Base-by-base conservation (phyloP, 2,797 vertebrate genomes). In the Manis crassicaudata region DNA sequence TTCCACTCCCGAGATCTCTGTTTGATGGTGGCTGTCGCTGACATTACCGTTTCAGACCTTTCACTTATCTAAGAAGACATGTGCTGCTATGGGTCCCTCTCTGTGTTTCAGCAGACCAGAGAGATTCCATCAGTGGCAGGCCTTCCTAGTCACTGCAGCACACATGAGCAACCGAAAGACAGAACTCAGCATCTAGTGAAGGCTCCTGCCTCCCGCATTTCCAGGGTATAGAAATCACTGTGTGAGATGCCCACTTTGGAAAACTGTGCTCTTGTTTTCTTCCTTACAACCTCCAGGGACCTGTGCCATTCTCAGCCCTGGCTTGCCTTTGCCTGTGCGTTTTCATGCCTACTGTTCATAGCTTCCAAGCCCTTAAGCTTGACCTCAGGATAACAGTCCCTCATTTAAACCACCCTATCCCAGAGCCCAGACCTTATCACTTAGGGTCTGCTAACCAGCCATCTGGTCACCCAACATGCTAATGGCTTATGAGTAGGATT, bases 11-110 rank as follows among this genome's bases (percentile, higher is more conserved):
- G 10, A 43, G 68, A 92, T 91, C 91, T 89, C 93, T 91, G 92
- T 77, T 94, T 91, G 93, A 87, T 83, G 86, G 60, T 52, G 82
- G 35, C 82, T 62, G 27, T 23, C 63, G 75, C 70, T 89, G 88
- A 43, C 54, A 63, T 35, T 52, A 91, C 25, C 54, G 92, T 88
- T 56, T 87, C 67, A 29, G 13, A 72, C 79, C 93, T 82, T 81
- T 83, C 32, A 58, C 81, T 63, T 84, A 70, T 84, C 81, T 80
- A 67, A 56, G 40, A 79, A 93, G 63, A 52, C 3, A 0, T 37
- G 27, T 65, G 88, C 52, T 32, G 82, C 73, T 40, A 6, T 3
- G 1, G 5, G 11, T 23, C 72, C 25, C 6, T 54, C 6, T 54
- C 81, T 84, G 35, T 60, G n/a, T 81, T 82, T 72, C 46, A 7